Conservation (phyloP, 2,113 vertebrate genomes). For the Laticauda colubrina region DNA sequence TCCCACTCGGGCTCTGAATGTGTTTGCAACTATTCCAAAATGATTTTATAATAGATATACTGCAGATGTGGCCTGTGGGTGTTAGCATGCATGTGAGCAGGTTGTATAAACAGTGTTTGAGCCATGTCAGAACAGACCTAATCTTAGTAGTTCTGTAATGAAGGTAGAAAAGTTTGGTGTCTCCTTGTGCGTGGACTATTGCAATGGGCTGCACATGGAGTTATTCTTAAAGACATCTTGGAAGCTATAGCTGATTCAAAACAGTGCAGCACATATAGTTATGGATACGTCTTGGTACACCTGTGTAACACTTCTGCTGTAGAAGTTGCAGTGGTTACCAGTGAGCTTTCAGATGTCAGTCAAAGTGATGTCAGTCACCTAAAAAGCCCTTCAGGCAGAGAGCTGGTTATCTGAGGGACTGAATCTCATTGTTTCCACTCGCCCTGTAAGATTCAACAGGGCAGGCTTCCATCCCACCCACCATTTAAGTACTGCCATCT, state of each 20-base stretch:
- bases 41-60: neutral
- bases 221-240: neutral
- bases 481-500: neutral
- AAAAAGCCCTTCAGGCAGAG: neutral
- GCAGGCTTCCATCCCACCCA: neutral
- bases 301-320: neutral
- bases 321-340: neutral
- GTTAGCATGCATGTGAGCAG: neutral
- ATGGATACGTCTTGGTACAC: neutral
- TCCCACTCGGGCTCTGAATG: neutral
- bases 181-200: neutral
- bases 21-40: neutral
- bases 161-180: neutral
- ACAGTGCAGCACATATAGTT: neutral
- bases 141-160: neutral
- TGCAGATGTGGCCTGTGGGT: neutral
- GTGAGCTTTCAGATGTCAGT: neutral
- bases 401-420: neutral
- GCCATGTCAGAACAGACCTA: neutral
- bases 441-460: neutral
- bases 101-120: neutral
- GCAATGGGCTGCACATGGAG: neutral
- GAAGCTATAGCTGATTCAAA: neutral
- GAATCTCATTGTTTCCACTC: neutral
- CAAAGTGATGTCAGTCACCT: neutral